Evolutionary conservation across 1,140 invertebrate species (phyloP).

Genomic region (Drosophila parabipectinata): DNA sequence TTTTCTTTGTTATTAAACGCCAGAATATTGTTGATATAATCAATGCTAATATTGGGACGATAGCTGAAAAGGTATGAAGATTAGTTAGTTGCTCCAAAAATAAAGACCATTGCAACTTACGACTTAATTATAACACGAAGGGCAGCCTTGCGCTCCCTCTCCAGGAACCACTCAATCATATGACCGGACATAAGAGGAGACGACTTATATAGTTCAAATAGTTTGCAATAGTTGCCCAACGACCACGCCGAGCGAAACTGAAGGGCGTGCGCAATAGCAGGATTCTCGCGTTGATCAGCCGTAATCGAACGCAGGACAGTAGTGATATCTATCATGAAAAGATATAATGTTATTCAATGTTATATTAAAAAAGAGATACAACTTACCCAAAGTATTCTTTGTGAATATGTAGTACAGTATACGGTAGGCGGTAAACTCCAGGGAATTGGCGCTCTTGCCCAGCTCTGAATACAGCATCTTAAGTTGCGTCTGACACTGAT

Average conservation of each 20-base stretch:
- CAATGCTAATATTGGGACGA: slow-evolving; percentile 94
- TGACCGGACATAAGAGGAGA: slow-evolving; percentile 98
- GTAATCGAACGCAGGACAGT: slow-evolving; percentile 93
- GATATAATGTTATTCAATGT: slow-evolving; percentile 2
- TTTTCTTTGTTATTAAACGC: slow-evolving; percentile 93
- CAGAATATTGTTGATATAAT: slow-evolving; percentile 93
- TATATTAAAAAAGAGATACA: not conserved
- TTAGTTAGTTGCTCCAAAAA: not conserved
- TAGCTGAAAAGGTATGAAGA: slow-evolving; percentile 89
- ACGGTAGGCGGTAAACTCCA: slow-evolving; percentile 97
- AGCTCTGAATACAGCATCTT: slow-evolving; percentile 94
- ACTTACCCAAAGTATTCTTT: slow-evolving; percentile 96
- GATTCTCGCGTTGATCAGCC: slow-evolving; percentile 91
- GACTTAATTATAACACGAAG: slow-evolving; percentile 96
- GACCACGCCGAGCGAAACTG: slow-evolving; percentile 95
- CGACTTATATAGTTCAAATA: slow-evolving; percentile 94
- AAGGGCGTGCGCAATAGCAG: slow-evolving; percentile 94
- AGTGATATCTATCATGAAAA: slow-evolving; percentile 92
- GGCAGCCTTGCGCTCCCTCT: slow-evolving; percentile 95
- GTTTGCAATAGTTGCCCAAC: slow-evolving; percentile 94
- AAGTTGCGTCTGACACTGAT: slow-evolving; percentile 99
- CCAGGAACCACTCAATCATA: slow-evolving; percentile 98
- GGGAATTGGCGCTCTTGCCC: slow-evolving; percentile 87
- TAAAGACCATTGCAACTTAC: slow-evolving; percentile 88
- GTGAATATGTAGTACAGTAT: slow-evolving; percentile 99